Evolutionary conservation across 1,140 invertebrate species (phyloP).

Genomic region (Stenopsyche tienmushanensis): DNA sequence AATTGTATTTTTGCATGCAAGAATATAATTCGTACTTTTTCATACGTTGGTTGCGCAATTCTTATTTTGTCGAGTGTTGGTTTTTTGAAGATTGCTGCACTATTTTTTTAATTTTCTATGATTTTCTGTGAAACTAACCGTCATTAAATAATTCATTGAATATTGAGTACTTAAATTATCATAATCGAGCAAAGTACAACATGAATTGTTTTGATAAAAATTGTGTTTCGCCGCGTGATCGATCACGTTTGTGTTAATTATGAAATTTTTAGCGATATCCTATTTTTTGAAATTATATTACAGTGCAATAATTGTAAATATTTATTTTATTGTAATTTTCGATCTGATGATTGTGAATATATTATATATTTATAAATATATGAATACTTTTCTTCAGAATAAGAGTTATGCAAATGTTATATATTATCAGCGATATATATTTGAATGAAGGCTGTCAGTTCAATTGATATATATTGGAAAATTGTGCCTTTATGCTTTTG

Average conservation of each 20-base stretch:
- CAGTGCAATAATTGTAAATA: constrained; percentile 17
- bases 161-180: too few relatives aligned
- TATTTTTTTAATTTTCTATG: too few relatives aligned
- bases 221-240: too few relatives aligned
- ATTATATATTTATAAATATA: neutral
- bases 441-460: constrained; percentile 34
- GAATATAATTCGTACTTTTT: too few relatives aligned
- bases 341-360: constrained; percentile 10
- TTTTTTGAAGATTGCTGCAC: too few relatives aligned
- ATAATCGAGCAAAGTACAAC: too few relatives aligned
- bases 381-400: neutral
- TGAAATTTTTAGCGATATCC: neutral
- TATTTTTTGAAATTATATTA: constrained; percentile 12
- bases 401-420: neutral
- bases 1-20: constrained; percentile 1
- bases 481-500: constrained; percentile 42
- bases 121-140: too few relatives aligned
- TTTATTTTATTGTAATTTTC: constrained; percentile 15
- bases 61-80: neutral
- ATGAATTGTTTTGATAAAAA: too few relatives aligned
- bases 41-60: too few relatives aligned
- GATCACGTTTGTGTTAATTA: too few relatives aligned
- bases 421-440: neutral
- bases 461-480: constrained; percentile 29
- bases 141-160: too few relatives aligned